Base-by-base conservation (phyloP, 2,113 vertebrate genomes). In the Carassius carassius region DNA sequence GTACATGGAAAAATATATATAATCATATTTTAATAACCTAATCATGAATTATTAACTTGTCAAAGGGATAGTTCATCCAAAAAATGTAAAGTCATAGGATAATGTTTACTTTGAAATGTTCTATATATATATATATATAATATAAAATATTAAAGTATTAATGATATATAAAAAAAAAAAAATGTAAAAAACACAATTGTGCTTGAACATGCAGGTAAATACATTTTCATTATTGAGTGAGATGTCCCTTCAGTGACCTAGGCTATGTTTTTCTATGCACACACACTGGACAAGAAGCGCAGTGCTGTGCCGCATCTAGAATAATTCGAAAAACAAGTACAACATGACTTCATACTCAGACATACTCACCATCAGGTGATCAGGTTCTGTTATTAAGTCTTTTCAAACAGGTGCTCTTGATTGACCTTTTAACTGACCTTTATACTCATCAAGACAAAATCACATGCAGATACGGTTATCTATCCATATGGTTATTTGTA, bases 391-490 rank as follows among this genome's bases (percentile, higher is more conserved):
- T 29, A 29, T 29, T 29, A 4, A n/a, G 10, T n/a, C 35, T 72
- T 72, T 19, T 72, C 3, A 72, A 44, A 73, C 21, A 73, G 32
- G 4, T 2, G 9, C 35, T 70, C 41, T 37, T 16, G n/a, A 25
- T 16, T 1, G n/a, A 25, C n/a, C 41, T 74, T 74, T 5, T 51
- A 17, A 51, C 16, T 75, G 47, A 75, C 73, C 44, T 29, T 75
- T 60, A 78, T n/a, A 75, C 19, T 16, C 9, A 78, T 75, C 7
- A 51, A 76, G n/a, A 74, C 5, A 49, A 73, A 23, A 74, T 41
- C 37, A 41, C 37, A 41, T 41, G 37, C 37, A 41, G 37, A 41
- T 41, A 41, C 8, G 37, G 37, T 1, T 41, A 37, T 75, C 12
- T 49, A 51, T 51, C 0, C 56, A 25, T 14, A 25, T 23, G 4